Percentiles rank a stretch among this genome's conserved stretches.
Conservation (phyloP, 2,888 invertebrate species). For the Trichacis sp. region DNA sequence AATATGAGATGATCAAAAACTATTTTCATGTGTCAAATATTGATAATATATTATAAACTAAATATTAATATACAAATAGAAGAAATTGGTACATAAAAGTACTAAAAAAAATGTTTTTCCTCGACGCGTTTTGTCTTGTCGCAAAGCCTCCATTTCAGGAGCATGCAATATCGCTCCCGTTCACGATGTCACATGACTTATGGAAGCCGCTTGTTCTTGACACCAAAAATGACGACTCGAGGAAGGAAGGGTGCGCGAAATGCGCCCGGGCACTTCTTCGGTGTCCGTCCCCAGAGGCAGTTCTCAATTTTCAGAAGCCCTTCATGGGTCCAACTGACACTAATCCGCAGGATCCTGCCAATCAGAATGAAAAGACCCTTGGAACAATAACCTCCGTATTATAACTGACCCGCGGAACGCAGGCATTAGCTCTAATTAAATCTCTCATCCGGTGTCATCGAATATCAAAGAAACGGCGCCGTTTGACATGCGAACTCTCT, state of each 20-base stretch:
- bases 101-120: no score
- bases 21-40: no score
- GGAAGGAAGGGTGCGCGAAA: slow-evolving; percentile 21
- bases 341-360: slow-evolving; percentile 51
- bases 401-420: slow-evolving; percentile 45
- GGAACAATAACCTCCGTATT: slow-evolving; percentile 48
- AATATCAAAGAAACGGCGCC: slow-evolving; percentile 56
- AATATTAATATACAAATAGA: no score
- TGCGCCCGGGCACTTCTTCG: slow-evolving; percentile 15
- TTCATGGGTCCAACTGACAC: slow-evolving; percentile 47
- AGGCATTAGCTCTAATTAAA: slow-evolving; percentile 59
- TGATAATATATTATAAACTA: no score
- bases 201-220: slow-evolving; percentile 32
- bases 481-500: slow-evolving; percentile 55
- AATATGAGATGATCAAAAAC: no score
- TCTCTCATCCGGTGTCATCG: slow-evolving; percentile 55
- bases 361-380: slow-evolving; percentile 46
- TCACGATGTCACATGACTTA: slow-evolving; percentile 16
- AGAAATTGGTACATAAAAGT: no score
- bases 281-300: slow-evolving; percentile 20
- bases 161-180: slow-evolving; percentile 9
- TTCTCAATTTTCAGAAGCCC: slow-evolving; percentile 48
- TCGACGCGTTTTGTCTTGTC: no score
- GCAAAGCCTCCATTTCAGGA: no score
- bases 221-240: slow-evolving; percentile 31